Percentiles rank a stretch among this genome's conserved stretches.
phyloP scores from a whole-genome alignment of 2,113 vertebrate genomes.

The Calonectris borealis region DNA sequence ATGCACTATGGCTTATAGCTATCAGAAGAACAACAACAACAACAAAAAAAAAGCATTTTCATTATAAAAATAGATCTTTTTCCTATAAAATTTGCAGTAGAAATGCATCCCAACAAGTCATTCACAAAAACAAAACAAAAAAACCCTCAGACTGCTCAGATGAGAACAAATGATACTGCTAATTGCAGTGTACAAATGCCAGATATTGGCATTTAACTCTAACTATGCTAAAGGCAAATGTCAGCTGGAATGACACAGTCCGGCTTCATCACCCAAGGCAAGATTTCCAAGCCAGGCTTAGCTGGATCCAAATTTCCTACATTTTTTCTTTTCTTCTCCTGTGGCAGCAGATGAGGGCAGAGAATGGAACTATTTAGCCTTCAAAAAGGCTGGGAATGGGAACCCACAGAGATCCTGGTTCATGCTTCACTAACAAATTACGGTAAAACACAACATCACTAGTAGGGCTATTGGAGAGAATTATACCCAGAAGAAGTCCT shows the following conservation, averaged over 20 bases:
- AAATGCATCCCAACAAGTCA: background rate
- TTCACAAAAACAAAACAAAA: background rate
- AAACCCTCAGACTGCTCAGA: background rate
- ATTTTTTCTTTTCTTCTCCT: conserved; percentile 62
- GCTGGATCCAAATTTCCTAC: conserved; percentile 29
- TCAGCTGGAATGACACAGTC: conserved; percentile 42
- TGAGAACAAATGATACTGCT: conserved; percentile 36
- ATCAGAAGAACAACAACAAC: background rate
- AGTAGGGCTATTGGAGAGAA: conserved; percentile 35
- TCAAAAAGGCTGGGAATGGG: conserved; percentile 24
- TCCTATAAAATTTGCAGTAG: background rate
- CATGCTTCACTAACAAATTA: conserved; percentile 65
- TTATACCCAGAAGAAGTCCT: conserved; percentile 42
- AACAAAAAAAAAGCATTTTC: background rate
- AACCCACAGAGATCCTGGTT: conserved; percentile 59
- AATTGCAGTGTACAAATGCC: conserved; percentile 18
- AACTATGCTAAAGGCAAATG: conserved; percentile 7
- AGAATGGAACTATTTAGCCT: conserved; percentile 39
- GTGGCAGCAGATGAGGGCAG: conserved; percentile 32
- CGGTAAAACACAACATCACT: conserved; percentile 45
- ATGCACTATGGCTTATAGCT: background rate
- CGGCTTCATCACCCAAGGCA: conserved; percentile 39
- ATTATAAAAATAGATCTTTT: background rate
- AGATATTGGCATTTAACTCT: conserved; percentile 37
- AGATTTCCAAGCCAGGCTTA: conserved; percentile 35